Conservation (phyloP, 2,113 vertebrate species). For the Meles meles region DNA sequence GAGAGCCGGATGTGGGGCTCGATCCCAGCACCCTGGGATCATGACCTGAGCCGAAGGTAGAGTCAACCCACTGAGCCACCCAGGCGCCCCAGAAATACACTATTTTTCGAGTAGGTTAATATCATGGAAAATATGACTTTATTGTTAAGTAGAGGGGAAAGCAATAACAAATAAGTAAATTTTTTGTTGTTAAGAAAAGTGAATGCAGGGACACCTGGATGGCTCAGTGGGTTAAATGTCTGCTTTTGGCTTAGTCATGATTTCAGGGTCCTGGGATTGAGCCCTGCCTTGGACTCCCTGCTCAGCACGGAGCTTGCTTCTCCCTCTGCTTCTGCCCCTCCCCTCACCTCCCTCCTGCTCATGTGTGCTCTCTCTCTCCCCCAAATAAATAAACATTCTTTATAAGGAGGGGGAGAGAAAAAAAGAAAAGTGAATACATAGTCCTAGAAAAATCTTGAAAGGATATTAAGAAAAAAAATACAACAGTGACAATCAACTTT, state of each 20-base stretch:
- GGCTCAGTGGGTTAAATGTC: background rate
- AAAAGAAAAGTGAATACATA: background rate
- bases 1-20: too few relatives aligned
- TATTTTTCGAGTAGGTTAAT: slow-evolving; percentile 26
- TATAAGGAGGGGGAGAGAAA: background rate
- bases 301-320: background rate
- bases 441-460: slow-evolving; percentile 8
- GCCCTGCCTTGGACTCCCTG: background rate
- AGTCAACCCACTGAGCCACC: too few relatives aligned
- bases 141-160: background rate
- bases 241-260: background rate
- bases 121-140: background rate
- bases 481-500: background rate
- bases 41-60: too few relatives aligned
- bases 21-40: too few relatives aligned
- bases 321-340: background rate
- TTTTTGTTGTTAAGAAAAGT: background rate
- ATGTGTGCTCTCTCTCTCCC: background rate
- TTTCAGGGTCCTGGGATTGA: background rate
- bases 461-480: background rate
- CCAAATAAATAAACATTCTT: background rate
- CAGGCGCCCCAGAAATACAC: too few relatives aligned
- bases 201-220: background rate
- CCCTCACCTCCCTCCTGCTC: background rate
- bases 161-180: background rate